Evolutionary conservation across 2,113 vertebrate genomes (phyloP).

Genomic region (Collichthys lucidus): DNA sequence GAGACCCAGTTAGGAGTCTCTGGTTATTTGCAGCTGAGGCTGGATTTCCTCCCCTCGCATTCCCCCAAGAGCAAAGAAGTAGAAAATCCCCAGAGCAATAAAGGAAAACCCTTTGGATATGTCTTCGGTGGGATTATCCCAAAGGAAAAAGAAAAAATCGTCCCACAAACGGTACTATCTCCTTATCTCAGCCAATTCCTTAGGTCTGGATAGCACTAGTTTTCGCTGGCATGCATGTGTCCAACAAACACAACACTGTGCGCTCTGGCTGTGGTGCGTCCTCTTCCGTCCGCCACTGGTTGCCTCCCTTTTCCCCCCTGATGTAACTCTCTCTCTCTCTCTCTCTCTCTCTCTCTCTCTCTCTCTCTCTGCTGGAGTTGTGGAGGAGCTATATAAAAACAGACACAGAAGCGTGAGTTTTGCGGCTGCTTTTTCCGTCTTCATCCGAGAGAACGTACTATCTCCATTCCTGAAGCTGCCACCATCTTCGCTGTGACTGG

Average conservation of each 20-base stretch:
- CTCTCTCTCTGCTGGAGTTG: not conserved
- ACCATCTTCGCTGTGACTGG: conserved; percentile 73
- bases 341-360: too few relatives aligned
- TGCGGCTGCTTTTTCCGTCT: conserved; percentile 23
- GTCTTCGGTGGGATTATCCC: conserved; percentile 33
- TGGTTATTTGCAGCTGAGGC: conserved; percentile 72
- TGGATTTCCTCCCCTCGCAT: conserved; percentile 76
- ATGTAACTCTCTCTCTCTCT: not conserved
- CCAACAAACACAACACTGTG: conserved; percentile 73
- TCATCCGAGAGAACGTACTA: conserved; percentile 35
- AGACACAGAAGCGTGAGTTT: not conserved
- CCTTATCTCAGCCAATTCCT: conserved; percentile 53
- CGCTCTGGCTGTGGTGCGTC: conserved; percentile 72
- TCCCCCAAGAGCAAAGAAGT: conserved; percentile 58
- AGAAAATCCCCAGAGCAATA: conserved; percentile 53
- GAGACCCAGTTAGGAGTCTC: conserved; percentile 69
- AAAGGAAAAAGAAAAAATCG: not conserved
- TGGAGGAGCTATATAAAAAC: conserved; percentile 1
- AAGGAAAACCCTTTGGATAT: conserved; percentile 31
- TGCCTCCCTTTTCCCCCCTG: conserved; percentile 66
- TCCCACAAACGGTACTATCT: conserved; percentile 22
- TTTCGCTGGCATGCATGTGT: conserved; percentile 73
- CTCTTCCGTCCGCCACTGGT: conserved; percentile 78
- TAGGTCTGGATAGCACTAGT: conserved; percentile 60
- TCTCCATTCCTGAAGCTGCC: conserved; percentile 49